A percentile compares a stretch with the other conserved stretches of the same genome.
Conservation (phyloP, 2,797 vertebrate genomes). For the Oreortyx pictus region DNA sequence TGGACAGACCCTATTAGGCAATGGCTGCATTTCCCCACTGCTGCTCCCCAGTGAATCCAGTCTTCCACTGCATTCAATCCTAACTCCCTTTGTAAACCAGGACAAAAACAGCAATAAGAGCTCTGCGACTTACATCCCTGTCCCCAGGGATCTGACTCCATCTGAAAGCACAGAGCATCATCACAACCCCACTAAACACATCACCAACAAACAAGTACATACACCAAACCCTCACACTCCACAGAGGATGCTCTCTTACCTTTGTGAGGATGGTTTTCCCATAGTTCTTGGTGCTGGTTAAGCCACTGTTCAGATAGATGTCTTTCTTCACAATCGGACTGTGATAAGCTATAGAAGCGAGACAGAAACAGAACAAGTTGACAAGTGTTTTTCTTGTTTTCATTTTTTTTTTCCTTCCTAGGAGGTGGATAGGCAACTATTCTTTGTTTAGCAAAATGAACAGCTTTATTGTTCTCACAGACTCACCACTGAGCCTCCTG, state of each 20-base stretch:
- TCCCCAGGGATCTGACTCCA: background rate
- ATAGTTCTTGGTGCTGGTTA: conserved; percentile 99
- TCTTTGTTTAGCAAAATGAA: background rate
- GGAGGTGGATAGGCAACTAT: background rate
- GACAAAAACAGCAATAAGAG: background rate
- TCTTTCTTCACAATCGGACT: conserved; percentile 84
- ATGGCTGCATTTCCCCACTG: background rate
- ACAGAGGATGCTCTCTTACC: conserved; percentile 76
- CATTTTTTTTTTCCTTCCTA: background rate
- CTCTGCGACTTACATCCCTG: background rate
- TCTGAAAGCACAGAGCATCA: background rate
- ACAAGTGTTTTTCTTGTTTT: background rate
- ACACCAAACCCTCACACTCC: fast-evolving
- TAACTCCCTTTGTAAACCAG: background rate
- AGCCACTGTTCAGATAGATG: conserved; percentile 95
- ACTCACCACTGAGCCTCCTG: background rate
- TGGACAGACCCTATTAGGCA: background rate
- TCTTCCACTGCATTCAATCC: background rate
- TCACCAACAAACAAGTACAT: fast-evolving
- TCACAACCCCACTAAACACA: background rate
- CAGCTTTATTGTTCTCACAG: background rate
- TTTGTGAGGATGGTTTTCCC: conserved; percentile 99
- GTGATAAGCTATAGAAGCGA: conserved; percentile 86
- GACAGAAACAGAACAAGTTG: background rate
- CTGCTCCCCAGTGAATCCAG: background rate